Evolutionary conservation across 2,888 invertebrate genomes (phyloP), one percentile per base, ranked within the genome.

Genomic region (Idaea straminata): DNA sequence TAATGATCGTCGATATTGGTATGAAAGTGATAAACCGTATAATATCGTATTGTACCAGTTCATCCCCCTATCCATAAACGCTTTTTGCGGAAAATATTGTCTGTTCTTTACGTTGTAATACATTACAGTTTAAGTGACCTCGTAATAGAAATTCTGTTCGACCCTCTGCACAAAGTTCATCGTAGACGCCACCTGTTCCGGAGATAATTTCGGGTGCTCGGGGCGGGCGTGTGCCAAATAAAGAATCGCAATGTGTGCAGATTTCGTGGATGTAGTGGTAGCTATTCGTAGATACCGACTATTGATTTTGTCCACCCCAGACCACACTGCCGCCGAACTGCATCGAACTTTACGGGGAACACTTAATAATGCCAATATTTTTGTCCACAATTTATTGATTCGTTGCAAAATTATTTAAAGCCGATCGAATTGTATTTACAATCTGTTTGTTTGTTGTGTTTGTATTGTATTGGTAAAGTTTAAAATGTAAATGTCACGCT

Each of bases 291-390:
- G 87, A 85, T 84, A 83, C 81, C 82, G 84, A 88, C 85, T 92
- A 92, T 92, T 90, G 92, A 92, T 92, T 92, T 92, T 91, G 89
- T 90, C 87, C 92, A 89, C 92, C 91, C 91, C 91, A 85, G 85
- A 84, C 83, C 87, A 81, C 79, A 80, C 82, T 76, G 81, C 80
- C 83, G 79, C 83, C 83, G 82, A 87, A 86, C 82, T 88, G 86
- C 86, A 86, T 79, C 79, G 79, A 77, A 75, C 78, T 77, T 80
- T 77, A 78, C 75, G 78, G 78, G 77, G 82, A 80, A 80, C 74
- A 80, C 78, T 84, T 86, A 84, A 84, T 83, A 81, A 80, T 77
- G 65, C 76, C 79, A 83, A 83, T 85, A 84, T 85, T 13, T 25
- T 47, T 88, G 84, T 86, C 87, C 85, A 82, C 83, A 86, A 84